Percentiles rank a stretch among this genome's conserved stretches.
phyloP scores from a whole-genome alignment of 1,140 invertebrate species.

The Epicauta chinensis region DNA sequence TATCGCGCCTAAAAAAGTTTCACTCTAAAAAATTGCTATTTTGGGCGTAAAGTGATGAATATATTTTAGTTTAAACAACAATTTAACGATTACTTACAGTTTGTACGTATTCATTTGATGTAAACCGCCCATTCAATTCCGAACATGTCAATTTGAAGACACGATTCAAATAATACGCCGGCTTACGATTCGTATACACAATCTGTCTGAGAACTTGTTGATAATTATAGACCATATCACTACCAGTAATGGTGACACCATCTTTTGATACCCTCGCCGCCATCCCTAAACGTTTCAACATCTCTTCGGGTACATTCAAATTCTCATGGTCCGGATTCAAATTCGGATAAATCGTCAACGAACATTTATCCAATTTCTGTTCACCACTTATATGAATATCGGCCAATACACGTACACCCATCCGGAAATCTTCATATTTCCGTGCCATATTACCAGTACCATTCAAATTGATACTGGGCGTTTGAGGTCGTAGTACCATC shows the following conservation, averaged over 20 bases:
- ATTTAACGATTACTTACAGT: conserved; percentile 58
- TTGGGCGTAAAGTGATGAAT: not conserved
- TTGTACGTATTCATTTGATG: conserved; percentile 90
- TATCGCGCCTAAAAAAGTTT: too few relatives aligned
- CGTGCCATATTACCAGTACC: conserved; percentile 74
- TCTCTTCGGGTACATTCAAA: conserved; percentile 66
- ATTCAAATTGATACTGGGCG: conserved; percentile 76
- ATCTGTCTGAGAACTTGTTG: conserved; percentile 79
- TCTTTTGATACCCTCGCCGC: conserved; percentile 72
- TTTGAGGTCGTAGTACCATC: conserved; percentile 78
- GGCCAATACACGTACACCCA: conserved; percentile 53
- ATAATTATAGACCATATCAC: conserved; percentile 80
- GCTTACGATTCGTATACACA: conserved; percentile 88
- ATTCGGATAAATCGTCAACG: conserved; percentile 85
- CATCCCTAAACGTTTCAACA: conserved; percentile 55
- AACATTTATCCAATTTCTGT: conserved; percentile 68
- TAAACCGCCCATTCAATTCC: conserved; percentile 86
- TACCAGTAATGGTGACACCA: conserved; percentile 76
- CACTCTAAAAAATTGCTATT: too few relatives aligned
- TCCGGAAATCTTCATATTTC: conserved; percentile 79
- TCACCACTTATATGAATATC: conserved; percentile 35
- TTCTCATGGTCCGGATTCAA: conserved; percentile 92
- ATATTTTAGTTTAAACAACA: not conserved
- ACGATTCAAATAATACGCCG: conserved; percentile 88
- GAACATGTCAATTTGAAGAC: conserved; percentile 93